These are phyloP conservation scores for Oryzias dopingdopingensis DNA, from an alignment of 2,797 vertebrate genomes.

Conservation along the genomic window DNA sequence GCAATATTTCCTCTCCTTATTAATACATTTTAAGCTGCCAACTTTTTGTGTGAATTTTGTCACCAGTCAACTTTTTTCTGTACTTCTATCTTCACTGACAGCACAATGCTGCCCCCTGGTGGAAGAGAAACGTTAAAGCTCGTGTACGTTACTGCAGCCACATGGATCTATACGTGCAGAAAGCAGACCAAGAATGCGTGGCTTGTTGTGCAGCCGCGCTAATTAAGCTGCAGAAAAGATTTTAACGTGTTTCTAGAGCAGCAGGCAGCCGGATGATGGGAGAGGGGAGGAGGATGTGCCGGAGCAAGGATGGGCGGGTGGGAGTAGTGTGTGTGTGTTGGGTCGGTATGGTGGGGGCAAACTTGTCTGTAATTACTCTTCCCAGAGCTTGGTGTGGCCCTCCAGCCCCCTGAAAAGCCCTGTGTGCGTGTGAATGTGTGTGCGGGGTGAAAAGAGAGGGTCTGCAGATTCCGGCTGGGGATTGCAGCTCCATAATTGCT, in stretches of 20 bases:
- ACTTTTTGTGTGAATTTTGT: constrained; percentile 6
- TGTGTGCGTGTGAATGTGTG: constrained; percentile 36
- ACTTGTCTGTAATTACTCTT: constrained; percentile 76
- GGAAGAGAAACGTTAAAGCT: neutral
- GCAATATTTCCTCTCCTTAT: too few species aligned
- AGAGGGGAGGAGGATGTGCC: constrained; percentile 42
- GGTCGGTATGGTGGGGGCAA: constrained; percentile 18
- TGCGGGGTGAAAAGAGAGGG: constrained; percentile 47
- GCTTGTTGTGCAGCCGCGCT: constrained; percentile 77
- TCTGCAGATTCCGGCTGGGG: constrained; percentile 56
- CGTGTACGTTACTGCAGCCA: constrained; percentile 4
- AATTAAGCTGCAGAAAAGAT: constrained; percentile 79
- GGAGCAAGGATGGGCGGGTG: constrained; percentile 6
- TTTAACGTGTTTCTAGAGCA: constrained; percentile 78
- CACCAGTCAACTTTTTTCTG: constrained; percentile 44
- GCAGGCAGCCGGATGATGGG: constrained; percentile 80
- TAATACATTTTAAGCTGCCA: neutral
- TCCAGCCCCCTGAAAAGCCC: constrained; percentile 48
- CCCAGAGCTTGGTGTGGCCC: constrained; percentile 59
- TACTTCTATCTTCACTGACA: constrained; percentile 8
- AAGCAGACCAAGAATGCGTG: constrained; percentile 74
- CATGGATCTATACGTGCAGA: constrained; percentile 41
- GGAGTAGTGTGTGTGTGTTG: constrained; percentile 10
- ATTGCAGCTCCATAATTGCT: constrained; percentile 64
- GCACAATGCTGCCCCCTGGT: constrained; percentile 61